Evolutionary conservation across 2,113 vertebrate genomes (phyloP).

Genomic region (Lasiurus borealis): DNA sequence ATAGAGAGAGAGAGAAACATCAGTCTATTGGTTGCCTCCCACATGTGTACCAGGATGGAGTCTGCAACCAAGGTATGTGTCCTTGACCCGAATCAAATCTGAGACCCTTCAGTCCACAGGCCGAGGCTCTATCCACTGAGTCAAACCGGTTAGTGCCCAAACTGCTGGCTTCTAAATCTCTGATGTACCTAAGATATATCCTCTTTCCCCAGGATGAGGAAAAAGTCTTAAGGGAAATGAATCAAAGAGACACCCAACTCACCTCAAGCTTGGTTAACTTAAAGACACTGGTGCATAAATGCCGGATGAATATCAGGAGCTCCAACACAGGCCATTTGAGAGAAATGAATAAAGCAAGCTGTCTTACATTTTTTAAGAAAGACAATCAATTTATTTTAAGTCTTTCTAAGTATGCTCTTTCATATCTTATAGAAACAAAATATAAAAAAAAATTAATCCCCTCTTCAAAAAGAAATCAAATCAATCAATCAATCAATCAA

Average conservation of each 20-base stretch:
- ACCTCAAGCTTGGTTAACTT: neutral
- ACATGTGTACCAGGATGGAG: no score
- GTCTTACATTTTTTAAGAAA: neutral
- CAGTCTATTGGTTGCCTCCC: no score
- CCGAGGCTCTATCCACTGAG: no score
- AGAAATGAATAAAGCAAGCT: neutral
- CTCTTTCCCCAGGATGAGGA: neutral
- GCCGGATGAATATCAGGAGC: neutral
- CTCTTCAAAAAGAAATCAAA: no score
- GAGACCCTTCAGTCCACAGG: no score
- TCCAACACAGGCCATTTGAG: neutral
- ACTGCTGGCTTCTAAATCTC: neutral
- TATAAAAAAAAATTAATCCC: neutral
- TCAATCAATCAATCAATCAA: neutral
- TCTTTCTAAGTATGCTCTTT: neutral
- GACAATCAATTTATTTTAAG: neutral
- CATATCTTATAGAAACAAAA: neutral
- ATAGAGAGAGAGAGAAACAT: no score
- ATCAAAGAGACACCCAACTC: neutral
- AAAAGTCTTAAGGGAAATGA: neutral
- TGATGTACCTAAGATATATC: neutral
- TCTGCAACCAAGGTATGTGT: no score
- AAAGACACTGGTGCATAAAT: neutral
- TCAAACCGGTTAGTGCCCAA: no score
- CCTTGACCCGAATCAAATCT: no score